Conservation (phyloP, 2,797 vertebrate species). For the Micropoecilia bifurca region DNA sequence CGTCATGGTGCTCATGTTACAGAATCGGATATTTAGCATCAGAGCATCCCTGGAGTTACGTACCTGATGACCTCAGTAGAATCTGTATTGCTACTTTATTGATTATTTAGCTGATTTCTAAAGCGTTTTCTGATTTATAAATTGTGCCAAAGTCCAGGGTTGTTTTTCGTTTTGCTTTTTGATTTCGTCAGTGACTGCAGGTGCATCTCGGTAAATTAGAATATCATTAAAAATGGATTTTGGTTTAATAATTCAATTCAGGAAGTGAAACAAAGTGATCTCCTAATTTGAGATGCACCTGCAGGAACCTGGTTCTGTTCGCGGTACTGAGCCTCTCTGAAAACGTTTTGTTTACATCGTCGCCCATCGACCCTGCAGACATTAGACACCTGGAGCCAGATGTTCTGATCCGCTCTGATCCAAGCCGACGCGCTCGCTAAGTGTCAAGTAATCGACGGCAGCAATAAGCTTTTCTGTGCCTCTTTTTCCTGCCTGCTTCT, state of each 20-base stretch:
- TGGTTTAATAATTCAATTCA: not conserved
- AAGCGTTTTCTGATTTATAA: not conserved
- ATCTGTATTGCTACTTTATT: not conserved
- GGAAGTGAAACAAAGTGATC: not conserved
- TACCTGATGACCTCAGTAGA: not conserved
- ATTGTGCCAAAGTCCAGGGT: not conserved
- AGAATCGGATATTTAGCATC: not conserved
- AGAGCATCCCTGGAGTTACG: not conserved
- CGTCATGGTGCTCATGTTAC: not conserved
- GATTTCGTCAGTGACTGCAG: not conserved
- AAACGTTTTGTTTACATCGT: slow-evolving; percentile 52
- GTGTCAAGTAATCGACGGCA: slow-evolving; percentile 43
- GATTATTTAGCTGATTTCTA: not conserved
- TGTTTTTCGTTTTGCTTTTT: no score
- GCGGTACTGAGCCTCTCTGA: slow-evolving; percentile 1
- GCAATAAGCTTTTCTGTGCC: slow-evolving; percentile 76
- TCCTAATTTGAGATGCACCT: not conserved
- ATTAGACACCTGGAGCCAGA: slow-evolving; percentile 24
- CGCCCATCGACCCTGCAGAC: not conserved
- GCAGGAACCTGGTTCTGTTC: not conserved
- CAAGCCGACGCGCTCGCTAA: slow-evolving; percentile 1
- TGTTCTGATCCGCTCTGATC: not conserved
- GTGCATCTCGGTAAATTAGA: not conserved
- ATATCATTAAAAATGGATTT: not conserved
- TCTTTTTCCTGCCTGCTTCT: slow-evolving; percentile 61